Evolutionary conservation across 2,888 invertebrate genomes (phyloP).

Genomic region (Scotopteryx bipunctaria): DNA sequence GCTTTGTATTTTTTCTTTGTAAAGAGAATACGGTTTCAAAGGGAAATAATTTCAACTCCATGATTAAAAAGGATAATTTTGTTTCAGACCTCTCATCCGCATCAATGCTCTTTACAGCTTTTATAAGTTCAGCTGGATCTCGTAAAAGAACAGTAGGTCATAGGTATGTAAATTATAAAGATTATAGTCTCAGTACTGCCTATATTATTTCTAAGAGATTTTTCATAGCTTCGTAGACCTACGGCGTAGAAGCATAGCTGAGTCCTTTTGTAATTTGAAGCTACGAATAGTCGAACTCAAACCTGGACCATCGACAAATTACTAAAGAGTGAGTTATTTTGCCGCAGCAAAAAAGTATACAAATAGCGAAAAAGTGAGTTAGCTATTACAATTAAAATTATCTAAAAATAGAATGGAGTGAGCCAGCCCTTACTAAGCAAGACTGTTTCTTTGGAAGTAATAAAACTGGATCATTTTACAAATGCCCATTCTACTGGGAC

Average conservation of each 20-base stretch:
- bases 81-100: conserved; percentile 50
- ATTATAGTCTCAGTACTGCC: too few relatives aligned
- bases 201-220: too few relatives aligned
- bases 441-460: conserved; percentile 46
- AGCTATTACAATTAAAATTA: not conserved
- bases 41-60: conserved; percentile 61
- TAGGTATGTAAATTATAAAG: too few relatives aligned
- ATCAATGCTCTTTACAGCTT: conserved; percentile 41
- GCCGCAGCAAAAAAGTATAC: too few relatives aligned
- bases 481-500: conserved; percentile 37
- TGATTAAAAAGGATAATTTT: conserved; percentile 64
- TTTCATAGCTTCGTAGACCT: too few relatives aligned
- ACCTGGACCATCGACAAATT: too few relatives aligned
- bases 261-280: too few relatives aligned
- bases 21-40: conserved; percentile 49
- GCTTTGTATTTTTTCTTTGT: conserved; percentile 46
- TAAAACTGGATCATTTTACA: conserved; percentile 47
- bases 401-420: not conserved
- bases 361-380: too few relatives aligned
- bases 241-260: too few relatives aligned
- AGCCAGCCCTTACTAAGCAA: not conserved
- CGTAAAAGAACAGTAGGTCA: too few relatives aligned
- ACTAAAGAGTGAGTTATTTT: too few relatives aligned
- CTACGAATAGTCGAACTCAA: too few relatives aligned
- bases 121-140: conserved; percentile 1